phyloP scores from a whole-genome alignment of 2,888 invertebrate species.

The Oasisia sp. region DNA sequence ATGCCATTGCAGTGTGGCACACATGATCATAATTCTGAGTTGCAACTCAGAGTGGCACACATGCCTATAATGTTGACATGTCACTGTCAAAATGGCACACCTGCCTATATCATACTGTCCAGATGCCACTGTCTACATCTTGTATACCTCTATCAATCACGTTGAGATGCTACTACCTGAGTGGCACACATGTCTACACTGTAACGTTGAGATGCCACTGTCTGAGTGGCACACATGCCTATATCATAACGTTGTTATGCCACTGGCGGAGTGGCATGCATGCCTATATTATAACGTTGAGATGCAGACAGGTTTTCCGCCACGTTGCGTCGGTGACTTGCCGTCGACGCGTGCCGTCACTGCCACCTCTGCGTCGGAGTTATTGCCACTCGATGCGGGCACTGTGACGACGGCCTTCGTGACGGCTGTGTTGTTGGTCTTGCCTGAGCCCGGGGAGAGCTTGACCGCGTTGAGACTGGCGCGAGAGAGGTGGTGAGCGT shows the following conservation, averaged over 20 bases:
- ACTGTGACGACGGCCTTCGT: not conserved
- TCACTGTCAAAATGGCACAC: not conserved
- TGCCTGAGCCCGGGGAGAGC: not conserved
- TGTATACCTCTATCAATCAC: no score
- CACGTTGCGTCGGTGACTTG: not conserved
- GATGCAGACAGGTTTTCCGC: not conserved
- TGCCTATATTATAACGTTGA: slow-evolving; percentile 17
- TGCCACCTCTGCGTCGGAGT: not conserved
- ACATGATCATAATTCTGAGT: not conserved
- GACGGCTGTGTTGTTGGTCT: not conserved
- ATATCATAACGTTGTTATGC: not conserved
- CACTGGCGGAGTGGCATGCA: not conserved
- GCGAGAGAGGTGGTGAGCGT: not conserved
- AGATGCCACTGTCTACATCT: not conserved
- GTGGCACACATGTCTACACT: not conserved
- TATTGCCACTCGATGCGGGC: not conserved
- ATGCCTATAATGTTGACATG: not conserved
- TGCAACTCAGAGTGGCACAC: not conserved
- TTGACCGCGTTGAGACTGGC: not conserved
- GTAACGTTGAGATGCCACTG: not conserved
- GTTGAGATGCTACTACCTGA: not conserved
- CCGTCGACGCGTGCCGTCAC: not conserved
- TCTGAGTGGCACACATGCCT: not conserved
- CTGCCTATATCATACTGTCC: not conserved
- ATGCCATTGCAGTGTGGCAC: not conserved